phyloP scores from a whole-genome alignment of 2,888 invertebrate species.

The Scaptomyza caliginosa region DNA sequence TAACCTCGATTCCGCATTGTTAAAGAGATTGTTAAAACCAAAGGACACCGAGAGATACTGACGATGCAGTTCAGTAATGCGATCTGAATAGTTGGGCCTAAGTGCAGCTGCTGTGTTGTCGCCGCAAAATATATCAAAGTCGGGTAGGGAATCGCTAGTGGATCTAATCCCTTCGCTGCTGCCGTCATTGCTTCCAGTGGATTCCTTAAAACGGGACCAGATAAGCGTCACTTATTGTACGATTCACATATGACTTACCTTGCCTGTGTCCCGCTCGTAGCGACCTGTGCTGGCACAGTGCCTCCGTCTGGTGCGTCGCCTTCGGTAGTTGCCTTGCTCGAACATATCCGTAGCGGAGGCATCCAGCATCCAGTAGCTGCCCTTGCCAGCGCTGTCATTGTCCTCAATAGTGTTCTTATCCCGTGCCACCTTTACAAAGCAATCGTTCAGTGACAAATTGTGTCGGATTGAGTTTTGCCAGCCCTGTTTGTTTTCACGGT shows the following conservation, averaged over 20 bases:
- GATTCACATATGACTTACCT: slow-evolving; percentile 40
- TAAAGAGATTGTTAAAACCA: slow-evolving; percentile 82
- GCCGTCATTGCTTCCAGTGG: slow-evolving; percentile 52
- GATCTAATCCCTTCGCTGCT: slow-evolving; percentile 57
- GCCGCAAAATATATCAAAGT: slow-evolving; percentile 67
- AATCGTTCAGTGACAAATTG: slow-evolving; percentile 92
- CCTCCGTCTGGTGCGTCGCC: slow-evolving; percentile 87
- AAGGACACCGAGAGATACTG: slow-evolving; percentile 83
- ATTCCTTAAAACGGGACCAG: slow-evolving; percentile 28
- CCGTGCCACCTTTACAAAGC: slow-evolving; percentile 89
- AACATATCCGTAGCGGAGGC: slow-evolving; percentile 93
- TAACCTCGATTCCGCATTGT: slow-evolving; percentile 39
- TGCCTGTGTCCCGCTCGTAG: slow-evolving; percentile 62
- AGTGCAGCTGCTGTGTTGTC: slow-evolving; percentile 40
- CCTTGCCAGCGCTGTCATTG: slow-evolving; percentile 86
- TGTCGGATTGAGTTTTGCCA: slow-evolving; percentile 94
- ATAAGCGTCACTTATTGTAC: background rate
- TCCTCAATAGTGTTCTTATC: slow-evolving; percentile 83
- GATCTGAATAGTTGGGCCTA: slow-evolving; percentile 82
- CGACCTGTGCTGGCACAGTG: slow-evolving; percentile 74
- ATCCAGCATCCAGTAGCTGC: slow-evolving; percentile 92
- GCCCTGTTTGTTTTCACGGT: slow-evolving; percentile 92
- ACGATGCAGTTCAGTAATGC: slow-evolving; percentile 83
- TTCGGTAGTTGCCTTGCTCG: slow-evolving; percentile 93
- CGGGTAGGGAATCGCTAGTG: slow-evolving; percentile 46